phyloP scores from a whole-genome alignment of 2,113 vertebrate genomes.

The Boulengeromyrus knoepffleri region DNA sequence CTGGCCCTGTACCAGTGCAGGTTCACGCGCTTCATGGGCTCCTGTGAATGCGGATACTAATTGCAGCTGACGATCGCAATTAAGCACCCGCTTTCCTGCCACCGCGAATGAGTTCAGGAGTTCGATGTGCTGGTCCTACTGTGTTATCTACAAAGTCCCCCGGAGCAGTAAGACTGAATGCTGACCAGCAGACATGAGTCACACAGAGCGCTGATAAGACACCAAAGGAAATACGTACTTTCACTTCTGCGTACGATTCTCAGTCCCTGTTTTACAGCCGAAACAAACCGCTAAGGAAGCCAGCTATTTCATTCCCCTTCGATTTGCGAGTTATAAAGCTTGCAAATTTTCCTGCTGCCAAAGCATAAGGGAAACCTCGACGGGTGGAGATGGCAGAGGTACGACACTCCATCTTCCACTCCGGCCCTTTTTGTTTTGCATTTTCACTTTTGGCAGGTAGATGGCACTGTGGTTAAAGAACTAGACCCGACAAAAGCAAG shows the following conservation, averaged over 20 bases:
- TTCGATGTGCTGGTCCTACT: neutral
- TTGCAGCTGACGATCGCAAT: neutral
- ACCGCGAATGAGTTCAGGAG: neutral
- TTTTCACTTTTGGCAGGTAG: neutral
- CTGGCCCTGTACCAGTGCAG: neutral
- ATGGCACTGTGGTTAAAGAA: neutral
- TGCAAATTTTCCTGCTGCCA: constrained; percentile 37
- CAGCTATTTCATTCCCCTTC: constrained; percentile 24
- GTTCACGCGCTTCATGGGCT: neutral
- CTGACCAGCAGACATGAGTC: constrained; percentile 20
- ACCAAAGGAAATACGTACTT: constrained; percentile 33
- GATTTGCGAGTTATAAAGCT: constrained; percentile 34
- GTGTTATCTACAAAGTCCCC: neutral
- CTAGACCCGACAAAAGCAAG: neutral
- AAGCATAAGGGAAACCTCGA: constrained; percentile 13
- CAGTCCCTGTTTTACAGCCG: constrained; percentile 7
- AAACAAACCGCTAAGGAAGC: constrained; percentile 12
- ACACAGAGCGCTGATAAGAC: constrained; percentile 26
- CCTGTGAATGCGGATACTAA: neutral
- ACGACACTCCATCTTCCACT: neutral
- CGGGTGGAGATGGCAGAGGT: neutral
- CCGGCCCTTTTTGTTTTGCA: neutral
- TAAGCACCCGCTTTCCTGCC: no score
- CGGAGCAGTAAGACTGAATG: neutral
- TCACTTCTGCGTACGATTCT: constrained; percentile 31